Percentiles rank a stretch among this genome's conserved stretches.
Evolutionary conservation across 35 echinoderm and acorn worm species (phyloP).

Genomic region (Heliocidaris tuberculata): DNA sequence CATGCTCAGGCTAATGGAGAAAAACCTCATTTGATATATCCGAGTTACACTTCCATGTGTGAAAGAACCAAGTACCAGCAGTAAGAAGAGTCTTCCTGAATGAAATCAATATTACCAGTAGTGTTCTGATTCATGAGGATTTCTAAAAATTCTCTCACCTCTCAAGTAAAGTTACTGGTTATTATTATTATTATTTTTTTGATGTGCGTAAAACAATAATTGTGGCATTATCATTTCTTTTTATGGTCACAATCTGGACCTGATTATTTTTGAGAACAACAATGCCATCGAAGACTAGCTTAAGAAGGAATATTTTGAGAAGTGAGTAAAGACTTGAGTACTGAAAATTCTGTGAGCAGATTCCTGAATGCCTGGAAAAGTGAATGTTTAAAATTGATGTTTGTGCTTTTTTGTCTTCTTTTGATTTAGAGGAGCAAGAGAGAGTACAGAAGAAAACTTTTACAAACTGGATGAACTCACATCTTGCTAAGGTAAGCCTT

Average conservation of each 20-base stretch:
- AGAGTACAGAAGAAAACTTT: conserved; percentile 95
- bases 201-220: not conserved
- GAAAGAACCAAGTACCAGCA: not conserved
- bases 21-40: no score
- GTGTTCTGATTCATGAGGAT: not conserved
- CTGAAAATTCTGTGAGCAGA: not conserved
- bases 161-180: not conserved
- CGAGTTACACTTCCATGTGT: no score
- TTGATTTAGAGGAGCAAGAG: conserved; percentile 84
- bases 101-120: not conserved
- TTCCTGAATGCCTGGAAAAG: not conserved
- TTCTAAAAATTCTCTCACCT: not conserved
- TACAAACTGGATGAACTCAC: conserved; percentile 93
- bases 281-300: not conserved
- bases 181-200: no score
- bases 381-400: not conserved
- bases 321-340: not conserved
- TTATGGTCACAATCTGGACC: not conserved
- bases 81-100: not conserved
- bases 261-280: not conserved
- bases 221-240: not conserved
- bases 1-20: no score
- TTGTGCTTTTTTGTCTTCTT: conserved; percentile 45
- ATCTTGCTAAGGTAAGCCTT: conserved; percentile 73
- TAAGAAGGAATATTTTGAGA: not conserved